phyloP scores from a whole-genome alignment of 2,888 invertebrate genomes.

The Cordilura impudica region DNA sequence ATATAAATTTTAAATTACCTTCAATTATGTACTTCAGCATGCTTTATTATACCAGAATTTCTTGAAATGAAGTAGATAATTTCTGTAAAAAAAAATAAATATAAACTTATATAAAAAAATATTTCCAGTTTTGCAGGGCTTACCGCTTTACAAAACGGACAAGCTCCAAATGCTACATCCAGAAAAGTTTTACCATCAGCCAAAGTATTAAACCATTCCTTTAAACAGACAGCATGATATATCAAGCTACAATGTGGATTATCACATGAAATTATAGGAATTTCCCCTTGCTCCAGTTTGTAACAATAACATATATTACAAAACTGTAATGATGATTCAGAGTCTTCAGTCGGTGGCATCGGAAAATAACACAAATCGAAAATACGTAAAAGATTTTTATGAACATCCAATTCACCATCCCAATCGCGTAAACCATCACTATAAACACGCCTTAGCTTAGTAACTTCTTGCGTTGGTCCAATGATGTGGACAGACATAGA shows the following conservation, averaged over 20 bases:
- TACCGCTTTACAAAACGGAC: constrained; percentile 77
- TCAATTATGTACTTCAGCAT: background rate
- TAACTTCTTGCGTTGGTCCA: constrained; percentile 75
- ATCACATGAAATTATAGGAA: constrained; percentile 76
- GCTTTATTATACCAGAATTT: constrained; percentile 69
- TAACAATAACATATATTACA: constrained; percentile 77
- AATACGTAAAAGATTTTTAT: constrained; percentile 75
- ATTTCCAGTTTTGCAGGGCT: too few species aligned
- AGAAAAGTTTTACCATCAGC: constrained; percentile 74
- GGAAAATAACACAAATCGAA: constrained; percentile 77
- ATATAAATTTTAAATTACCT: too few species aligned
- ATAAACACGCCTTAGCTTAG: constrained; percentile 69
- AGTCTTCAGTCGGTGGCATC: constrained; percentile 65
- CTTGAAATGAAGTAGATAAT: constrained; percentile 75
- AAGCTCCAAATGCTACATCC: constrained; percentile 74
- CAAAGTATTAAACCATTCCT: constrained; percentile 75
- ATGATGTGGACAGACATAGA: constrained; percentile 73
- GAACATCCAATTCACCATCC: constrained; percentile 75
- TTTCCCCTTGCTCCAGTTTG: constrained; percentile 71
- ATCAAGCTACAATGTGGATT: constrained; percentile 73
- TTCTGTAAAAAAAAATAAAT: constrained; percentile 68
- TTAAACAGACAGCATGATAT: constrained; percentile 74
- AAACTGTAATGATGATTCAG: constrained; percentile 60
- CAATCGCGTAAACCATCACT: constrained; percentile 74
- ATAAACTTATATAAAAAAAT: background rate